Percentiles rank a stretch among this genome's conserved stretches.
phyloP scores from a whole-genome alignment of 2,797 vertebrate species.

The Esox masquinongy region DNA sequence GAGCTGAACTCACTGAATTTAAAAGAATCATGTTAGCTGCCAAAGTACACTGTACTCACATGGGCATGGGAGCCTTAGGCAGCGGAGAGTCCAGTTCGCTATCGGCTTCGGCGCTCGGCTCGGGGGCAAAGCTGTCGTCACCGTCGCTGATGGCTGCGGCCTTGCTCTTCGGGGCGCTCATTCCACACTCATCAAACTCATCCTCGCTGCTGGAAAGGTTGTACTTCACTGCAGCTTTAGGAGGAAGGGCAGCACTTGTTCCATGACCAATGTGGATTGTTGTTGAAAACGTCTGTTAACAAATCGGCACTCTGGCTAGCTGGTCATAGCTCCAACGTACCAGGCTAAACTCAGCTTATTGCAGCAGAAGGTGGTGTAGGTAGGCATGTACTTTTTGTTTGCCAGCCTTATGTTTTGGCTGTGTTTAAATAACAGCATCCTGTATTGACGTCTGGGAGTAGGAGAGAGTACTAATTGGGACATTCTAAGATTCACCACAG shows the following conservation, averaged over 20 bases:
- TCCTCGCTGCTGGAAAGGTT: conserved; percentile 72
- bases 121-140: conserved; percentile 40
- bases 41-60: conserved; percentile 40
- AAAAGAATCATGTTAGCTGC: neutral
- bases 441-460: neutral
- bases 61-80: conserved; percentile 47
- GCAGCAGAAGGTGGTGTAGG: neutral
- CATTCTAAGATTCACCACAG: neutral
- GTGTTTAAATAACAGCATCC: neutral
- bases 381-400: neutral
- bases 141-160: conserved; percentile 36
- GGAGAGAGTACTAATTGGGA: neutral
- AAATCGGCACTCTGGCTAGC: neutral
- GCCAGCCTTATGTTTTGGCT: neutral
- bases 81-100: conserved; percentile 57
- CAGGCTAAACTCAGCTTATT: neutral
- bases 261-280: neutral
- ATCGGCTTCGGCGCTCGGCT: conserved; percentile 10
- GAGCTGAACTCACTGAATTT: neutral
- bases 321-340: neutral
- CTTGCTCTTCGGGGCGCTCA: conserved; percentile 39
- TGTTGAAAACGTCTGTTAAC: neutral
- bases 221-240: conserved; percentile 55
- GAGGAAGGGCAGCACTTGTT: neutral
- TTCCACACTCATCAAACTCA: conserved; percentile 58